These are phyloP conservation scores for Holacanthella duospinosa DNA, from an alignment of 2,888 invertebrate genomes.

Conservation along the genomic window DNA sequence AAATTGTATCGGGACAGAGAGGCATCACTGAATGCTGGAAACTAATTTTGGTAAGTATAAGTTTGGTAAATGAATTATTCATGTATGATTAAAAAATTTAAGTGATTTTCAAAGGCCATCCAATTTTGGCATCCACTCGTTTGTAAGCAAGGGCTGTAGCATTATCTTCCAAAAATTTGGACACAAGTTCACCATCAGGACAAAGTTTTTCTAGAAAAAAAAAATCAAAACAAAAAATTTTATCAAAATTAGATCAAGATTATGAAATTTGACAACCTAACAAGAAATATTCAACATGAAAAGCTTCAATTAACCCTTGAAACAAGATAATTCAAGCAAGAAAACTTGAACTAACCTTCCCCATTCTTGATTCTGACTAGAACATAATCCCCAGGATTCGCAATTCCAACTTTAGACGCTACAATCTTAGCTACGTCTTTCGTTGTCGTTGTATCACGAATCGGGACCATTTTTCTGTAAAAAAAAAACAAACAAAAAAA, in stretches of 20 bases:
- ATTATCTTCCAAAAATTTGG: constrained; percentile 36
- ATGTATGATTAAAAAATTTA: too few relatives aligned
- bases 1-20: too few relatives aligned
- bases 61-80: too few relatives aligned
- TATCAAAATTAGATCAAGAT: constrained; percentile 11
- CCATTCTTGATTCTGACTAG: constrained; percentile 81
- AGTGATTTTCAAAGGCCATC: constrained; percentile 59
- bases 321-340: neutral
- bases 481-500: neutral
- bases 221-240: too few relatives aligned
- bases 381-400: constrained; percentile 92
- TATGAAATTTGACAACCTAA: too few relatives aligned
- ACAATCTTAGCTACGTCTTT: constrained; percentile 87
- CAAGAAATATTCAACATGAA: neutral
- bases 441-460: constrained; percentile 84
- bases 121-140: constrained; percentile 89
- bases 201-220: constrained; percentile 69
- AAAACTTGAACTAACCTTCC: constrained; percentile 56
- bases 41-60: too few relatives aligned
- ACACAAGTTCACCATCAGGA: constrained; percentile 61
- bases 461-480: constrained; percentile 66
- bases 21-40: too few relatives aligned
- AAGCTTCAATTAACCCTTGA: neutral
- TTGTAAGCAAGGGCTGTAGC: constrained; percentile 66
- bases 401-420: constrained; percentile 87